Evolutionary conservation across 2,888 invertebrate genomes (phyloP).

Genomic region (Xanthorhoe designata): DNA sequence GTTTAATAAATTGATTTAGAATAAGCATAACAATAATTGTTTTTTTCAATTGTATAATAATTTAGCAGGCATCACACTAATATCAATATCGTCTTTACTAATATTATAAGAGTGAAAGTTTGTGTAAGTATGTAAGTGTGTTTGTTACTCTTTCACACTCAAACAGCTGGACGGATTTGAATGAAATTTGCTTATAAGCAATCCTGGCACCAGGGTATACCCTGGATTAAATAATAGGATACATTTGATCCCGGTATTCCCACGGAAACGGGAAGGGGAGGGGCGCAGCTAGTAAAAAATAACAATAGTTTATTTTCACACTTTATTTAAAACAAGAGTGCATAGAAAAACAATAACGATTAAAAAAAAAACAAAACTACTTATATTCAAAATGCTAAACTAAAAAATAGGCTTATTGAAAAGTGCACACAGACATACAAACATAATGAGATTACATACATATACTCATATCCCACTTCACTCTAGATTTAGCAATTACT

Average conservation of each 20-base stretch:
- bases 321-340: slow-evolving; percentile 26
- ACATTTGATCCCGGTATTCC: no score
- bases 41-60: no score
- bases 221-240: no score
- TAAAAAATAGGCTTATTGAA: slow-evolving; percentile 2
- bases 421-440: slow-evolving; percentile 6
- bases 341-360: slow-evolving; percentile 21
- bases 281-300: no score
- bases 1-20: slow-evolving; percentile 35
- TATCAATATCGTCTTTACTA: neutral
- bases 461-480: neutral
- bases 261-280: no score
- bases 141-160: no score
- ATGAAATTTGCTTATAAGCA: no score
- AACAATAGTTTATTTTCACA: neutral
- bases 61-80: no score
- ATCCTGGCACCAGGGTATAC: no score
- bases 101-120: neutral
- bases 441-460: neutral
- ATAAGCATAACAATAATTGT: slow-evolving; percentile 11
- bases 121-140: no score
- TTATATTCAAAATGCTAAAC: slow-evolving; percentile 9
- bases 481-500: no score
- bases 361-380: slow-evolving; percentile 9
- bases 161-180: no score